Evolutionary conservation across 2,888 invertebrate genomes (phyloP).

Genomic region (Linnaemya tessellans): DNA sequence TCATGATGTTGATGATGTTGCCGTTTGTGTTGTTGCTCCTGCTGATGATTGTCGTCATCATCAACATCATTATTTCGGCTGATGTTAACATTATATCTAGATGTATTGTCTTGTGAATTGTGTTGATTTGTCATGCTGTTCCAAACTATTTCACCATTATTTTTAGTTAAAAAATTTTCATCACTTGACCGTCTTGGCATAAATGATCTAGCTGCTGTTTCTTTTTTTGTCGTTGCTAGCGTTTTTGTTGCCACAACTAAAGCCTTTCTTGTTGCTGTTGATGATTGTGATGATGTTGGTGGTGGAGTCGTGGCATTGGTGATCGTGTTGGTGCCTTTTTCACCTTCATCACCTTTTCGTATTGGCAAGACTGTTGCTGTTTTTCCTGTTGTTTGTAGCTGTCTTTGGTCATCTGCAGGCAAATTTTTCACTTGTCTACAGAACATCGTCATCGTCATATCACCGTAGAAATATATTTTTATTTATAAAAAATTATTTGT

Average conservation of each 20-base stretch:
- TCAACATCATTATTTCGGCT: conserved; percentile 51
- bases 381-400: conserved; percentile 56
- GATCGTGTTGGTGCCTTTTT: conserved; percentile 62
- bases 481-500: conserved; percentile 26
- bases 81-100: conserved; percentile 64
- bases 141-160: conserved; percentile 64
- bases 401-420: conserved; percentile 73
- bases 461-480: conserved; percentile 56
- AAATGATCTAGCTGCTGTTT: conserved; percentile 61
- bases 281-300: conserved; percentile 27
- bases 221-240: conserved; percentile 32
- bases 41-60: conserved; percentile 28
- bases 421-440: conserved; percentile 74
- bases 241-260: conserved; percentile 42
- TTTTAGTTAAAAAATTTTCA: conserved; percentile 68
- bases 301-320: conserved; percentile 14
- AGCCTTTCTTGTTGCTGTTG: conserved; percentile 43
- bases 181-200: conserved; percentile 63
- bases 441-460: conserved; percentile 73
- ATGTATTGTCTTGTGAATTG: conserved; percentile 69
- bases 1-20: conserved; percentile 6
- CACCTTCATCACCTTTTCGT: conserved; percentile 69
- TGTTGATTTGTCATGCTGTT: conserved; percentile 75
- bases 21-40: not conserved
- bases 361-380: conserved; percentile 40